Evolutionary conservation across 2,888 invertebrate genomes (phyloP).

Genomic region (Tetranychus piercei): DNA sequence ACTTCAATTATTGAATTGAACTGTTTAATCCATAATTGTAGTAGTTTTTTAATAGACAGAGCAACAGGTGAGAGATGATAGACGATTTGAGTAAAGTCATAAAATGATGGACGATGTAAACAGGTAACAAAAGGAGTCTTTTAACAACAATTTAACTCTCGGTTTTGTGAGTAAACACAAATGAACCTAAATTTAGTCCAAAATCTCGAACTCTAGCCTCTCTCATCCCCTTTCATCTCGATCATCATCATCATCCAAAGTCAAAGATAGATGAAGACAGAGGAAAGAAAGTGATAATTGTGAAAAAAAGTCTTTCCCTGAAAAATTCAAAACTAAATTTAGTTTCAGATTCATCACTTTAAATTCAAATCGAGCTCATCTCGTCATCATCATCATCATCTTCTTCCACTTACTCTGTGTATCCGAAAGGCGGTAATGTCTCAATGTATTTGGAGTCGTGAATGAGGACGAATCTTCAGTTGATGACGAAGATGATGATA

Average conservation of each 20-base stretch:
- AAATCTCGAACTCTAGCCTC: neutral
- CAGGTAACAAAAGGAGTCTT: neutral
- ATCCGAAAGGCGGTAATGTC: neutral
- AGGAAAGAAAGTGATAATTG: slow-evolving; percentile 3
- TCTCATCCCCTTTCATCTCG: neutral
- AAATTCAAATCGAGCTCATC: slow-evolving; percentile 6
- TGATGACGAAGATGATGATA: neutral
- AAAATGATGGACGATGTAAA: neutral
- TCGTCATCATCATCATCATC: neutral
- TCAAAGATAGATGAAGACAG: neutral
- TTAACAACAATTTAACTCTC: neutral
- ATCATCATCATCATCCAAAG: neutral
- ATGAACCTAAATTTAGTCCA: neutral
- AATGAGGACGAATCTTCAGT: neutral
- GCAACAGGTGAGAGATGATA: too few species aligned
- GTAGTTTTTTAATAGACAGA: too few species aligned
- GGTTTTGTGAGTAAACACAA: neutral
- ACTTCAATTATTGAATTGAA: too few species aligned
- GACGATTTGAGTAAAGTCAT: too few species aligned
- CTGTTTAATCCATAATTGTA: too few species aligned
- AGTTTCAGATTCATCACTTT: neutral
- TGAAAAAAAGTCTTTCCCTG: neutral
- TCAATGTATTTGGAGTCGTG: neutral
- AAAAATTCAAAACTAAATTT: neutral
- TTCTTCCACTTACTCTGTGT: slow-evolving; percentile 1